A percentile compares a stretch with the other conserved stretches of the same genome.
These are phyloP conservation scores for Anableps anableps DNA, from an alignment of 2,797 vertebrate species.

Conservation along the genomic window DNA sequence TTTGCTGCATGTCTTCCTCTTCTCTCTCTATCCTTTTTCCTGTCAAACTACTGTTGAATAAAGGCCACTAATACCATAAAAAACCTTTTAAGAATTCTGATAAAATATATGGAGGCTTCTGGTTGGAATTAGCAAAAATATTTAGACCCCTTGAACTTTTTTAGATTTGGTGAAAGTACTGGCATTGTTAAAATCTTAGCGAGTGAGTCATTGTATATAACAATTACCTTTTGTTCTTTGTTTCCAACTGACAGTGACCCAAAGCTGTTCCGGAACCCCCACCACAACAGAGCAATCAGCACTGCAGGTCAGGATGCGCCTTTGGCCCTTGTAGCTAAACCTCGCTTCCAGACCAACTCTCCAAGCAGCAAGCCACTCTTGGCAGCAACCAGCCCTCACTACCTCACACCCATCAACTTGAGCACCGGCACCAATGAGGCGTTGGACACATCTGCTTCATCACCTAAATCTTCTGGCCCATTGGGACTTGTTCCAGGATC, in stretches of 20 bases:
- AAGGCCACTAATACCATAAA: not conserved
- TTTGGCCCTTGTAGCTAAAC: slow-evolving; percentile 91
- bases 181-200: slow-evolving; percentile 34
- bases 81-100: not conserved
- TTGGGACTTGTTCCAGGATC: slow-evolving; percentile 73
- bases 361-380: slow-evolving; percentile 78
- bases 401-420: slow-evolving; percentile 86
- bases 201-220: slow-evolving; percentile 76
- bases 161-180: not conserved
- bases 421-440: slow-evolving; percentile 83
- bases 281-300: slow-evolving; percentile 85
- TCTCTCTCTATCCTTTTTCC: not conserved
- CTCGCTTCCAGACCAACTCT: slow-evolving; percentile 80
- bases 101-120: not conserved
- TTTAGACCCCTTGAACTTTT: not conserved
- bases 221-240: slow-evolving; percentile 81
- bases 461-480: slow-evolving; percentile 74
- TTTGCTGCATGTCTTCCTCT: not conserved
- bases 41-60: not conserved
- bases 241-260: slow-evolving; percentile 82
- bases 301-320: slow-evolving; percentile 90
- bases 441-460: slow-evolving; percentile 67
- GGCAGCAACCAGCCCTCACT: slow-evolving; percentile 74
- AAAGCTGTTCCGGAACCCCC: slow-evolving; percentile 87
- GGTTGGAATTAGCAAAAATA: not conserved